These are phyloP conservation scores for Fragum fragum DNA, from an alignment of 2,888 invertebrate genomes.

Conservation along the genomic window DNA sequence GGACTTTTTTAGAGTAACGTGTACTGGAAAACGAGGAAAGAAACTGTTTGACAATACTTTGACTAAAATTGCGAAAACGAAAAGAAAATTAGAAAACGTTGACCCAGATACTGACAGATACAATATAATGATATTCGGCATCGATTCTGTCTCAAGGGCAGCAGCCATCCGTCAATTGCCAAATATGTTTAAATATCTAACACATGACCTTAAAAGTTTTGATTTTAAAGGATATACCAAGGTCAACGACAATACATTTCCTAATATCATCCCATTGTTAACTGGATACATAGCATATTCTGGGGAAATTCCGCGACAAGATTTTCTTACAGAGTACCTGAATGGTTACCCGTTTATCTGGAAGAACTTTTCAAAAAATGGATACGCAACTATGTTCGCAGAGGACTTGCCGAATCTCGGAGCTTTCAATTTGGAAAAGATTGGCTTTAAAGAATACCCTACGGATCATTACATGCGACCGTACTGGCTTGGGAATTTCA, in stretches of 20 bases:
- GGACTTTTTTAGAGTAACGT: constrained; percentile 26
- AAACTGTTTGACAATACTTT: constrained; percentile 31
- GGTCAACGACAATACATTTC: constrained; percentile 53
- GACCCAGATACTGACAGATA: constrained; percentile 23
- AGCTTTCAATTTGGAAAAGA: constrained; percentile 49
- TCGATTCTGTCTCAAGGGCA: constrained; percentile 54
- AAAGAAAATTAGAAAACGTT: neutral
- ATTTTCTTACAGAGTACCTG: constrained; percentile 28
- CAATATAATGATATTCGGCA: constrained; percentile 55
- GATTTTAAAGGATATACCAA: constrained; percentile 56
- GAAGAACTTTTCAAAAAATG: constrained; percentile 48
- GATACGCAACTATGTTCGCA: constrained; percentile 56
- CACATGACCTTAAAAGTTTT: constrained; percentile 29
- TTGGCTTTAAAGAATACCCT: constrained; percentile 57
- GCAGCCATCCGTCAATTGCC: constrained; percentile 48
- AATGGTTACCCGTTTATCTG: constrained; percentile 64
- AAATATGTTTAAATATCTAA: constrained; percentile 46
- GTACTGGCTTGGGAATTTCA: constrained; percentile 45
- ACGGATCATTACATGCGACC: constrained; percentile 70
- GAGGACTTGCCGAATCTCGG: constrained; percentile 63
- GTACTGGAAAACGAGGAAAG: constrained; percentile 21
- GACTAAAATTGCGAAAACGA: constrained; percentile 24
- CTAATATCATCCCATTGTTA: constrained; percentile 42
- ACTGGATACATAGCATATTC: constrained; percentile 30
- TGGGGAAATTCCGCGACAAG: constrained; percentile 15